Evolutionary conservation across 2,113 vertebrate genomes (phyloP), one percentile per base, ranked within the genome.

Genomic region (Narcine bancroftii): DNA sequence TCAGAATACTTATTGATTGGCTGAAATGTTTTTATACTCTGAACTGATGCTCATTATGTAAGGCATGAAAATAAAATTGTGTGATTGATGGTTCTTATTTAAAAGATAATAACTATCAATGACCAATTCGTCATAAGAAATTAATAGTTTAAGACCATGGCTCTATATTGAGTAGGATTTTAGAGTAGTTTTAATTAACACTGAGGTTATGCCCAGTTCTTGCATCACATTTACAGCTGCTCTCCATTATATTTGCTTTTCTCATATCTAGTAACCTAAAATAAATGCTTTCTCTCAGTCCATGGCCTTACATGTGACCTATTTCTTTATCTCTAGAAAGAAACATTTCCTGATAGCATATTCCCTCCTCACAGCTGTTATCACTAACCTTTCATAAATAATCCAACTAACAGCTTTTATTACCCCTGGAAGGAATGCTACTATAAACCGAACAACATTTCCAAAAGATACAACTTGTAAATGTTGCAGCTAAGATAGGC

Each of bases 381-480:
- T 92, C 85, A 72, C 63, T 60, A 92, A 36, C 81, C 81, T 92
- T 92, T 92, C 83, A 92, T 89, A 92, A 92, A 92, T 89, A 87
- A 87, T 71, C 87, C 81, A 60, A 65, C 50, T 75, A 79, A 73
- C 66, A 66, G 92, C 81, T 92, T 92, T 92, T 92, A 89, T 87
- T 92, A 71, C 42, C 76, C 83, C 47, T 39, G 89, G 81, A 66
- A 89, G 92, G 71, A 89, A 89, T 92, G 50, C 92, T 15, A 75
- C 92, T 89, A 92, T 89, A 75, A 92, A 92, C 92, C 83, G 13
- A 89, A 65, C 81, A 85, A 85, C 83, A 89, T 73, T 91, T 89
- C 79, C 92, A 69, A 87, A 92, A 83, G 72, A 92, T 56, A 89
- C 56, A 89, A 73, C 65, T 92, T 69, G 75, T 92, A 89, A 89